phyloP scores from a whole-genome alignment of 1,140 invertebrate species.

The Aphelenchoides besseyi region DNA sequence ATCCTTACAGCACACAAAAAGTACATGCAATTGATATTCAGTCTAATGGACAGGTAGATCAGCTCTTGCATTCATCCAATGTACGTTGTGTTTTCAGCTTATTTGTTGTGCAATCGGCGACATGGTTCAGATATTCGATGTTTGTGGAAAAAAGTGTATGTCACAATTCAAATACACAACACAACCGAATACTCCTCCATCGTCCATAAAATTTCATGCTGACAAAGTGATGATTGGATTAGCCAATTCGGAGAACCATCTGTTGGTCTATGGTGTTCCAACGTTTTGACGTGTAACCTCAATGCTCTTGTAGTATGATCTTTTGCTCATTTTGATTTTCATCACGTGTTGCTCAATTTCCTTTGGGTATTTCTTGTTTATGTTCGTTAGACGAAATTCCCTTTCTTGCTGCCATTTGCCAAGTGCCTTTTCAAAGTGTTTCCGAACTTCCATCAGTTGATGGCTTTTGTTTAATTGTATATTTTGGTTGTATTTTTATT shows the following conservation, averaged over 20 bases:
- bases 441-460: too few species aligned
- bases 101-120: conserved; percentile 40
- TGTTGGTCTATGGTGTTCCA: neutral
- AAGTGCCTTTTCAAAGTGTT: neutral
- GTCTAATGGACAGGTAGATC: conserved; percentile 3
- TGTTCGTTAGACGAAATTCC: too few species aligned
- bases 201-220: neutral
- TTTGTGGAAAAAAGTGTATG: conserved; percentile 41
- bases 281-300: neutral
- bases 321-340: neutral
- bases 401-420: conserved; percentile 11
- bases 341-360: neutral
- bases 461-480: conserved; percentile 17
- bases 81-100: conserved; percentile 14
- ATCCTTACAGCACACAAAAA: conserved; percentile 14
- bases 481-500: neutral
- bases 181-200: neutral
- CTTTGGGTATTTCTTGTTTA: neutral
- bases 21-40: conserved; percentile 23
- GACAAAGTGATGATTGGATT: conserved; percentile 21
- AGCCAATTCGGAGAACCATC: conserved; percentile 1
- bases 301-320: conserved; percentile 1
- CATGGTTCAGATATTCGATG: conserved; percentile 39
- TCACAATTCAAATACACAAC: conserved; percentile 33
- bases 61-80: neutral